Percentiles rank a stretch among this genome's conserved stretches.
Evolutionary conservation across 2,888 invertebrate genomes (phyloP).

Genomic region (Dolomedes plantarius): DNA sequence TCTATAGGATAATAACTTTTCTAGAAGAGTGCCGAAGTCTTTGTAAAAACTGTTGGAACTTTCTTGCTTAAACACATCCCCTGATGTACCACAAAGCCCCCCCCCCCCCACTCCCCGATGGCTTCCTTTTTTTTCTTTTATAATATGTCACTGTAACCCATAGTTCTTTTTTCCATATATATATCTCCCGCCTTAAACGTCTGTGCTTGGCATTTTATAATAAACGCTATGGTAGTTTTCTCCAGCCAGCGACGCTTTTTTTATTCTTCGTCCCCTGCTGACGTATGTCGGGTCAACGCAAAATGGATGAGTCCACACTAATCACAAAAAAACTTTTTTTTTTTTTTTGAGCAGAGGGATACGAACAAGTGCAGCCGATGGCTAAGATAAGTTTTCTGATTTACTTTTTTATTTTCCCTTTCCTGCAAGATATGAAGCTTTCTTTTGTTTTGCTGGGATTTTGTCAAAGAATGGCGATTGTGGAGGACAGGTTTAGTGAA

Average conservation of each 20-base stretch:
- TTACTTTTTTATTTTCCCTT: not conserved
- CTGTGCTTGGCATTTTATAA: conserved; percentile 71
- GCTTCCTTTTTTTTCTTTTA: no score
- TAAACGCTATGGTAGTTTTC: conserved; percentile 42
- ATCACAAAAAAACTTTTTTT: conserved; percentile 64
- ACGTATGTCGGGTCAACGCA: conserved; percentile 61
- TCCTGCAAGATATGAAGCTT: not conserved
- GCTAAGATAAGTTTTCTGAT: conserved; percentile 28
- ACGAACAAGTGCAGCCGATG: conserved; percentile 37
- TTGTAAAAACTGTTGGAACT: no score
- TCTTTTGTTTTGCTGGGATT: conserved; percentile 19
- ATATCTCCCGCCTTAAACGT: not conserved
- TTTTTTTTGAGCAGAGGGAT: not conserved
- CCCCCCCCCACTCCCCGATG: no score
- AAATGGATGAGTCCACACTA: conserved; percentile 68
- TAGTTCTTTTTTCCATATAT: not conserved
- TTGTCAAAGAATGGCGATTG: conserved; percentile 28
- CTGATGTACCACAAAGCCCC: no score
- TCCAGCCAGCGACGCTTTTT: not conserved
- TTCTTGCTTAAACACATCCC: no score
- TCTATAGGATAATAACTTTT: no score
- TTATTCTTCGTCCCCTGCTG: conserved; percentile 22
- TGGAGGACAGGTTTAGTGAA: conserved; percentile 17
- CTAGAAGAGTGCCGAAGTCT: no score
- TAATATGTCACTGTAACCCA: no score